Evolutionary conservation across 2,888 invertebrate genomes (phyloP).

Genomic region (Artemia sp.): DNA sequence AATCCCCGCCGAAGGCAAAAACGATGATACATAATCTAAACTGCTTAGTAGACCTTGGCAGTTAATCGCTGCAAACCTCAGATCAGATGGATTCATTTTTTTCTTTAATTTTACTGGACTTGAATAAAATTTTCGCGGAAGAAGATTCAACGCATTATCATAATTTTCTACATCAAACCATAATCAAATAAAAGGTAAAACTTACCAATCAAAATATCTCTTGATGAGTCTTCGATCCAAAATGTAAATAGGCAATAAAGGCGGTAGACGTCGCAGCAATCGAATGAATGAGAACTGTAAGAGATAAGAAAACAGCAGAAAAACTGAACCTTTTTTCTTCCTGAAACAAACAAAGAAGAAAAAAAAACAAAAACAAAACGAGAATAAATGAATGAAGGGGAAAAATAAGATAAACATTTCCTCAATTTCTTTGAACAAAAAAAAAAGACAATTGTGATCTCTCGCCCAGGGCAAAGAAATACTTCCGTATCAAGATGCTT

Average conservation of each 20-base stretch:
- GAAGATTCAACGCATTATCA: conserved; percentile 13
- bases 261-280: neutral
- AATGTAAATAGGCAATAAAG: conserved; percentile 1
- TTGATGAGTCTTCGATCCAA: conserved; percentile 13
- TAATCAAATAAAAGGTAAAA: conserved; percentile 1
- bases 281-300: conserved; percentile 7
- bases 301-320: conserved; percentile 4
- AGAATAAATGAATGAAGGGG: too few relatives aligned
- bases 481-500: too few relatives aligned
- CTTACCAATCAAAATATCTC: conserved; percentile 4
- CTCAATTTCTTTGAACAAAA: too few relatives aligned
- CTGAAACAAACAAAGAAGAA: too few relatives aligned
- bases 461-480: too few relatives aligned
- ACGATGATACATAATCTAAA: too few relatives aligned
- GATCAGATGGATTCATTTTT: conserved; percentile 10
- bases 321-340: too few relatives aligned
- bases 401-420: too few relatives aligned
- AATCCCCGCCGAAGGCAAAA: too few relatives aligned
- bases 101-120: neutral
- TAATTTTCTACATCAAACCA: conserved; percentile 2
- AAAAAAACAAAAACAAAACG: too few relatives aligned
- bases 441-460: too few relatives aligned
- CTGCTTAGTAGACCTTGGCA: too few relatives aligned
- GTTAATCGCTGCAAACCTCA: conserved; percentile 8
- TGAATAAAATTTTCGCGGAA: neutral